Percentiles rank a stretch among this genome's conserved stretches.
These are phyloP conservation scores for Neodiprion pinetum DNA, from an alignment of 1,140 invertebrate genomes.

Conservation along the genomic window DNA sequence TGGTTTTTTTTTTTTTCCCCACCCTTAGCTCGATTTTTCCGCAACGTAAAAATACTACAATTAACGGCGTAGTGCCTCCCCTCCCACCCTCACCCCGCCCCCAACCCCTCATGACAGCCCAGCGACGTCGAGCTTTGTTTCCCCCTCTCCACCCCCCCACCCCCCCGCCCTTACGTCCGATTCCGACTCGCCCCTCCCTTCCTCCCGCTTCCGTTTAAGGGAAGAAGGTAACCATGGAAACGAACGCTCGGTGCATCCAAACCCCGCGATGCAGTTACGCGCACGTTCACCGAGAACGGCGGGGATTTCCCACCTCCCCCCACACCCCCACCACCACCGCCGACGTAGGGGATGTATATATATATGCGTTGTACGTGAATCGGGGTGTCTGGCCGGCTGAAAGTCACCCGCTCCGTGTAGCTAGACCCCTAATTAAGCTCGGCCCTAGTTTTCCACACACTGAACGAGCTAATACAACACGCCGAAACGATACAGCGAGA, in stretches of 20 bases:
- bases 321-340: too few species aligned
- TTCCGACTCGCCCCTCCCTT: background rate
- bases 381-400: constrained; percentile 2
- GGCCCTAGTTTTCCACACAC: background rate
- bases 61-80: constrained; percentile 10
- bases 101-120: background rate
- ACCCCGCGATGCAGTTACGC: background rate
- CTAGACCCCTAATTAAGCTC: background rate
- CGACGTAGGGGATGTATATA: too few species aligned
- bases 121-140: background rate
- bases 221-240: background rate
- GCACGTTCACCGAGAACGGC: background rate
- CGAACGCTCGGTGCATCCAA: constrained; percentile 1
- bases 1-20: too few species aligned
- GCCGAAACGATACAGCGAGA: too few species aligned
- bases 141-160: background rate
- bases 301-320: too few species aligned
- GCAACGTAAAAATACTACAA: constrained; percentile 19
- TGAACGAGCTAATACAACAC: too few species aligned
- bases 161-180: background rate
- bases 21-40: background rate
- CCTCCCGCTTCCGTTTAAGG: background rate
- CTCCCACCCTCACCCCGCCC: background rate
- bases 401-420: background rate
- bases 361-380: background rate